Evolutionary conservation across 2,113 vertebrate species (phyloP).

Genomic region (Nannobrachium achirus): DNA sequence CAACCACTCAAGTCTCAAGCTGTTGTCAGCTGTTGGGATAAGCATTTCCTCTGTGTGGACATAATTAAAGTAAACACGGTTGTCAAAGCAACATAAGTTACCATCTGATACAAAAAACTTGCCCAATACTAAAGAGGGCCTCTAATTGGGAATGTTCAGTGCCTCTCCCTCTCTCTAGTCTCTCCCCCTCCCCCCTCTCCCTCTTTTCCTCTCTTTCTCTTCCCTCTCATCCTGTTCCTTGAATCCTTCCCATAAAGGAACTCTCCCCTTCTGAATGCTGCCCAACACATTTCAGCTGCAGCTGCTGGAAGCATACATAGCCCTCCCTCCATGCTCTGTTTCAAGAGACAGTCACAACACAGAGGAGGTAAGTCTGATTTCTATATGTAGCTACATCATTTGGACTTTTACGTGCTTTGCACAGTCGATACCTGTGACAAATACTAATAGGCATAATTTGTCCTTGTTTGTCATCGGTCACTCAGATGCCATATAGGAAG

Average conservation of each 20-base stretch:
- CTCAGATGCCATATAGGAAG: no score
- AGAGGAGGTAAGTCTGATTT: slow-evolving; percentile 17
- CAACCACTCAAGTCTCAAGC: no score
- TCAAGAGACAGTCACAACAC: background rate
- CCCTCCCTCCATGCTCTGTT: background rate
- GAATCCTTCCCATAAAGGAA: slow-evolving; percentile 19
- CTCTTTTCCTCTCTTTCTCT: background rate
- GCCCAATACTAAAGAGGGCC: no score
- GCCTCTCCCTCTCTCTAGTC: background rate
- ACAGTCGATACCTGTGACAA: no score
- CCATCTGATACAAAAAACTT: no score
- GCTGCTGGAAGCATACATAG: slow-evolving; percentile 6
- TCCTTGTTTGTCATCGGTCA: no score
- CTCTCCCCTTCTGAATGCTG: background rate
- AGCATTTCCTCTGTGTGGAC: no score
- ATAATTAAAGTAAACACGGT: no score
- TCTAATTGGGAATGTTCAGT: background rate
- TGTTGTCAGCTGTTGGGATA: no score
- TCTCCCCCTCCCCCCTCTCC: background rate
- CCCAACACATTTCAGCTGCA: background rate
- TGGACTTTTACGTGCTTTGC: no score
- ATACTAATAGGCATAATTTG: no score
- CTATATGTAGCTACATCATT: background rate
- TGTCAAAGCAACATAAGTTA: no score
- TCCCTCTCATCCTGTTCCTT: slow-evolving; percentile 30